A percentile compares a stretch with the other conserved stretches of the same genome.
Evolutionary conservation across 2,113 vertebrate species (phyloP).

Genomic region (Fukomys damarensis): DNA sequence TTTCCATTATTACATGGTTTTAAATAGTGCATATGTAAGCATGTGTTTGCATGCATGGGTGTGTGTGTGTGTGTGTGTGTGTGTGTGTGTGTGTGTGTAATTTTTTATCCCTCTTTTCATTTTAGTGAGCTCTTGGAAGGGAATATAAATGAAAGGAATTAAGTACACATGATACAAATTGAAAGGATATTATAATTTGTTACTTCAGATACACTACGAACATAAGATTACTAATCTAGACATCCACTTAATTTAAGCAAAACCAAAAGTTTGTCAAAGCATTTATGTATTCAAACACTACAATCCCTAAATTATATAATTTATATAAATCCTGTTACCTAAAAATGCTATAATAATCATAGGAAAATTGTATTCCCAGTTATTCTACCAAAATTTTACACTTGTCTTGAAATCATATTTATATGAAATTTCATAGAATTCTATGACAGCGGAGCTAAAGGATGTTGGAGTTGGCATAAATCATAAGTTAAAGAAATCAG

Average conservation of each 20-base stretch:
- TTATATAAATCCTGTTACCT: not conserved
- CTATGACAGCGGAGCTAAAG: not conserved
- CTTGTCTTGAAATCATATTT: not conserved
- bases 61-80: not conserved
- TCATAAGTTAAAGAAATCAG: not conserved
- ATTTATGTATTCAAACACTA: not conserved
- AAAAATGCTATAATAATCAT: not conserved
- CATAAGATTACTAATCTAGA: constrained; percentile 11
- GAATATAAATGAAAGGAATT: not conserved
- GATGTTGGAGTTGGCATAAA: not conserved
- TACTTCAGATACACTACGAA: not conserved
- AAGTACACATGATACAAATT: constrained; percentile 1
- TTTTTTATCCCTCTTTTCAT: not conserved
- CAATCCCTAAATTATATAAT: not conserved
- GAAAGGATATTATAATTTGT: not conserved
- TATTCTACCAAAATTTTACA: not conserved
- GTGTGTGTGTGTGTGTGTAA: not conserved
- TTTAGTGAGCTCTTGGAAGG: not conserved
- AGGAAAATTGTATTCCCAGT: not conserved
- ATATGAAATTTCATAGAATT: not conserved
- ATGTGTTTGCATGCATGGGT: too few relatives aligned
- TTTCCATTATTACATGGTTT: not conserved
- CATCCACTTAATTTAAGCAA: not conserved
- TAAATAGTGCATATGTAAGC: too few relatives aligned
- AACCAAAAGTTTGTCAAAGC: not conserved